phyloP scores from a whole-genome alignment of 1,140 invertebrate genomes.

The Drosophila guanche region DNA sequence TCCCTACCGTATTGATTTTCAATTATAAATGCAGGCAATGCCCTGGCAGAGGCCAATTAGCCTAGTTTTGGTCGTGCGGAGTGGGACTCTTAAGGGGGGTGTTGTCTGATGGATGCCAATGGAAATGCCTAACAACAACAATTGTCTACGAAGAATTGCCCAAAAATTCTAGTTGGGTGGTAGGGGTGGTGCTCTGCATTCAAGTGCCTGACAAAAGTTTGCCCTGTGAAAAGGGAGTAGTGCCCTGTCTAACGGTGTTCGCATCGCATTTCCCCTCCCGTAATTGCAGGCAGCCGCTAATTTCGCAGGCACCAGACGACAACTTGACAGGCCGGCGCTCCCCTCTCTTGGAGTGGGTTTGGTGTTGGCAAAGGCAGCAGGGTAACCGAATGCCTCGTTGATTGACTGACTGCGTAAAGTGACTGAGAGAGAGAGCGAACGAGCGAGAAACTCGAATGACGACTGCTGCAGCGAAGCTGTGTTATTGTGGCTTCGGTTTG shows the following conservation, averaged over 20 bases:
- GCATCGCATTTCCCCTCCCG: slow-evolving; percentile 39
- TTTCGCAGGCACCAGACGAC: slow-evolving; percentile 71
- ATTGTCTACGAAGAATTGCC: slow-evolving; percentile 44
- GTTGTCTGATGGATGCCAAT: slow-evolving; percentile 34
- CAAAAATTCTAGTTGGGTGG: slow-evolving; percentile 33
- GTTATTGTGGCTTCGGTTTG: slow-evolving; percentile 35
- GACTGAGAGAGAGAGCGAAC: slow-evolving; percentile 35
- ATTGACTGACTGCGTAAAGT: slow-evolving; percentile 63
- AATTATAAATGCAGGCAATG: slow-evolving; percentile 79
- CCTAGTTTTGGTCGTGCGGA: slow-evolving; percentile 52
- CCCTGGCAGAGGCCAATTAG: slow-evolving; percentile 64
- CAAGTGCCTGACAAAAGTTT: slow-evolving; percentile 41
- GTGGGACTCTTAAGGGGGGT: no score
- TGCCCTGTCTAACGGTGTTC: slow-evolving; percentile 40
- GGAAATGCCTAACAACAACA: slow-evolving; percentile 75
- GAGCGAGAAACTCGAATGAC: slow-evolving; percentile 40
- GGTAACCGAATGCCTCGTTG: slow-evolving; percentile 52
- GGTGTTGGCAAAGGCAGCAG: slow-evolving; percentile 10
- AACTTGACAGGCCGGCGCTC: slow-evolving; percentile 60
- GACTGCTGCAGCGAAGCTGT: slow-evolving; percentile 19
- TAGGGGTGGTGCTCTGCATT: slow-evolving; percentile 27
- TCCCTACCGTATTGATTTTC: slow-evolving; percentile 74
- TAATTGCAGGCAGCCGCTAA: slow-evolving; percentile 68
- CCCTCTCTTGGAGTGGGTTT: background rate
- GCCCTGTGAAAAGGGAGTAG: background rate